phyloP scores from a whole-genome alignment of 2,113 vertebrate genomes.

The Rhea pennata region DNA sequence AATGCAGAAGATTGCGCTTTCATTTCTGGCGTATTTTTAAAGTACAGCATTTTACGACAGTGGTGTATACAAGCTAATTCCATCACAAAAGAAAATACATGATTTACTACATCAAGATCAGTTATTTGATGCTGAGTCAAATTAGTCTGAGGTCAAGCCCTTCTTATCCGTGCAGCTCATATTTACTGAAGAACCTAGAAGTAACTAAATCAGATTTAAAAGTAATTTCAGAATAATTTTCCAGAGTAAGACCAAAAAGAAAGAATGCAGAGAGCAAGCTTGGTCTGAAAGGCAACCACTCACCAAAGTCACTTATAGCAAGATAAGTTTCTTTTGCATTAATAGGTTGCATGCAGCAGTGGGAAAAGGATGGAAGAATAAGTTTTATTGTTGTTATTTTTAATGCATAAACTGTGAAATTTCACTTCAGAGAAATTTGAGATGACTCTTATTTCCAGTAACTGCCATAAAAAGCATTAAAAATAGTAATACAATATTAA shows the following conservation, averaged over 20 bases:
- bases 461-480: background rate
- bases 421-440: slow-evolving; percentile 18
- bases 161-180: background rate
- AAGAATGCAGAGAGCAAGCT: background rate
- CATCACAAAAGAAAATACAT: background rate
- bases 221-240: slow-evolving; percentile 27
- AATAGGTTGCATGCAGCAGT: background rate
- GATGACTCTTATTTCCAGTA: background rate
- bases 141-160: background rate
- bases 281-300: background rate
- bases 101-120: background rate
- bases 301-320: background rate
- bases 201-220: slow-evolving; percentile 14
- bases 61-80: background rate
- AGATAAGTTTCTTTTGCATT: background rate
- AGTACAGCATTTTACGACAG: background rate
- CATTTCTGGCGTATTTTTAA: no score
- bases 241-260: background rate
- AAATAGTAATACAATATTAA: background rate
- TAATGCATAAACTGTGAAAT: slow-evolving; percentile 15
- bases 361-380: background rate
- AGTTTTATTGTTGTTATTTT: background rate
- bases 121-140: background rate
- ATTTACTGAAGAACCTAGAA: background rate
- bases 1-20: background rate